Conservation (phyloP, 2,888 invertebrate genomes). For the Bombylius discolor region DNA sequence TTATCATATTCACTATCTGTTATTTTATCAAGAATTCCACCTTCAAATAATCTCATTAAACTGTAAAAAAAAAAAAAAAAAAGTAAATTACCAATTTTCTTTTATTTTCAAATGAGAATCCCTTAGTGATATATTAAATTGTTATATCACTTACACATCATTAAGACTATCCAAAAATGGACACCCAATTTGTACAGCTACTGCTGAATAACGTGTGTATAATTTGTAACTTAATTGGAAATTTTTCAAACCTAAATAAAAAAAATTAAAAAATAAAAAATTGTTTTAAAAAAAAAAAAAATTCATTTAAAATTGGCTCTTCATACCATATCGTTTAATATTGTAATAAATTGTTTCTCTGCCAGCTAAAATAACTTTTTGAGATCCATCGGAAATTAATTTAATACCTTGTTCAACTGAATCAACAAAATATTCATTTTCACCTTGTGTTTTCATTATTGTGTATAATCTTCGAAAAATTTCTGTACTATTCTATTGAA, state of each 20-base stretch:
- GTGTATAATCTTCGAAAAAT: conserved; percentile 56
- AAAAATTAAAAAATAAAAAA: background rate
- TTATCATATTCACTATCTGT: conserved; percentile 62
- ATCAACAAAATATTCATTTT: conserved; percentile 45
- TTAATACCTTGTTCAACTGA: conserved; percentile 60
- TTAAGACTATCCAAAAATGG: conserved; percentile 62
- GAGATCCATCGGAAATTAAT: conserved; percentile 45
- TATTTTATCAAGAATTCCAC: conserved; percentile 62
- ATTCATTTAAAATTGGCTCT: background rate
- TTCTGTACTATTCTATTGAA: conserved; percentile 55
- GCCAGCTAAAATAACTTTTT: conserved; percentile 56
- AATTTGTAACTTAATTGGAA: conserved; percentile 63
- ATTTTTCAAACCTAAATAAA: conserved; percentile 23
- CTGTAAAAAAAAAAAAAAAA: conserved; percentile 29
- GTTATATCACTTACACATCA: conserved; percentile 43
- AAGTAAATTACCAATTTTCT: background rate
- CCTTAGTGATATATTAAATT: no score
- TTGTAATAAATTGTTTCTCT: conserved; percentile 64
- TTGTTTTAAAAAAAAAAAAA: background rate
- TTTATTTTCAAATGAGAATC: no score
- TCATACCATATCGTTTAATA: conserved; percentile 55
- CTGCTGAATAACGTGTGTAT: conserved; percentile 64
- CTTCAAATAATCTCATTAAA: conserved; percentile 59
- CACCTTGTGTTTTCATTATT: conserved; percentile 43
- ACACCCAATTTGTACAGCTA: conserved; percentile 62